These are phyloP conservation scores for Hippopotamyrus pictus DNA, from an alignment of 2,797 vertebrate species.

Conservation along the genomic window DNA sequence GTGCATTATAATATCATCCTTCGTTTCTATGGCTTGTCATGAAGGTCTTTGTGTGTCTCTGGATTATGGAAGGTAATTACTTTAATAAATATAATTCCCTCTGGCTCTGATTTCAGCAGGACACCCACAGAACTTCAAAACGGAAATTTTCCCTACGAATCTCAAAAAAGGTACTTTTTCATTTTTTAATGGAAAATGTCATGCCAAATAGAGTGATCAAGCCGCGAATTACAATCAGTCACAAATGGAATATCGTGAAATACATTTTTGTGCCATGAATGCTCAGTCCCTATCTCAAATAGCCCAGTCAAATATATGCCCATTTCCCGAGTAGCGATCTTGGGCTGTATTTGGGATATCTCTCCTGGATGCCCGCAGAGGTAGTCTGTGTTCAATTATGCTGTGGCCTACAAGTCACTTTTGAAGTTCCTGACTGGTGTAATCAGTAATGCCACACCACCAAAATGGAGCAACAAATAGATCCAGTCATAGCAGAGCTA, in stretches of 20 bases:
- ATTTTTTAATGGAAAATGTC: constrained; percentile 28
- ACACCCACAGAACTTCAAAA: constrained; percentile 79
- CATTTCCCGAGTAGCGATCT: background rate
- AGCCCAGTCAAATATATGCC: constrained; percentile 6
- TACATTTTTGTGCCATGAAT: constrained; percentile 36
- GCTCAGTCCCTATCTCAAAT: constrained; percentile 35
- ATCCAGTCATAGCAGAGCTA: background rate
- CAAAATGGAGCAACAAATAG: background rate
- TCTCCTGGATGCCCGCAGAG: constrained; percentile 2
- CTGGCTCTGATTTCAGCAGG: constrained; percentile 64
- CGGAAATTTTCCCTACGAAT: constrained; percentile 76
- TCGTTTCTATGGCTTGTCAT: constrained; percentile 32
- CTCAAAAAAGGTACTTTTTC: constrained; percentile 73
- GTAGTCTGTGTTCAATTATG: constrained; percentile 8
- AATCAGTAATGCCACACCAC: background rate
- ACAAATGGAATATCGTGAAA: constrained; percentile 37
- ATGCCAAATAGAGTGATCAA: background rate
- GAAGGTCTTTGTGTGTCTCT: constrained; percentile 36
- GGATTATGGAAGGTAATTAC: constrained; percentile 27
- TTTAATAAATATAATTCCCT: constrained; percentile 41
- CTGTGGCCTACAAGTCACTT: constrained; percentile 7
- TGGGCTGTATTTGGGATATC: constrained; percentile 7
- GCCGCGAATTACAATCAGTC: constrained; percentile 14
- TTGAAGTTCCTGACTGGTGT: constrained; percentile 17
- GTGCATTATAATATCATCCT: background rate